Evolutionary conservation across 2,113 vertebrate genomes (phyloP).

Genomic region (Hemibagrus wyckioides): DNA sequence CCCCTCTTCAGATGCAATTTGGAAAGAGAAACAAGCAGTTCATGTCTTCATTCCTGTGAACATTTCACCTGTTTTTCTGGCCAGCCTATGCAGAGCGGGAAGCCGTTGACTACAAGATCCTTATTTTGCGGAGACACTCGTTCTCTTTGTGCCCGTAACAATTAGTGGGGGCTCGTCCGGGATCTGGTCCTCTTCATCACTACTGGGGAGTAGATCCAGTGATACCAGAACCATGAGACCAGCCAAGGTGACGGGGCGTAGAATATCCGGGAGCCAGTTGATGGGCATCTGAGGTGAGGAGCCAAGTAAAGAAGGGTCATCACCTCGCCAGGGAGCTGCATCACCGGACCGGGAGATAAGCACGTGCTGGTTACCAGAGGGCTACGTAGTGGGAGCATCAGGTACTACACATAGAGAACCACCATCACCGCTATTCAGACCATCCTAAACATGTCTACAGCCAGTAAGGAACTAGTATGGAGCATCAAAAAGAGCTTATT

Average conservation of each 20-base stretch:
- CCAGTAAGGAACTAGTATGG: neutral
- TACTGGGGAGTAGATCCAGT: neutral
- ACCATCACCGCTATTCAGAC: too few relatives aligned
- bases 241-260: neutral
- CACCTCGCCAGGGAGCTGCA: neutral
- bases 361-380: too few relatives aligned
- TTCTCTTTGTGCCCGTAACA: neutral
- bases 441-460: neutral
- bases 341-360: too few relatives aligned
- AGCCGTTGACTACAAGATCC: too few relatives aligned
- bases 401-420: too few relatives aligned
- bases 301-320: neutral
- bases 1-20: too few relatives aligned
- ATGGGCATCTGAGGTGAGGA: neutral
- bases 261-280: neutral
- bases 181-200: neutral
- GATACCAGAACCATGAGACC: neutral
- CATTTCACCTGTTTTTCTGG: too few relatives aligned
- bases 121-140: too few relatives aligned
- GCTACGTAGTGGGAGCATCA: too few relatives aligned
- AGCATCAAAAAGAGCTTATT: neutral
- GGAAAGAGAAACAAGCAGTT: too few relatives aligned
- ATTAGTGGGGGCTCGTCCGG: neutral
- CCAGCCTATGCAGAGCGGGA: too few relatives aligned
- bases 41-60: too few relatives aligned